Percentiles rank a stretch among this genome's conserved stretches.
Evolutionary conservation across 2,888 invertebrate genomes (phyloP).

Genomic region (Ennomos quercinarius): DNA sequence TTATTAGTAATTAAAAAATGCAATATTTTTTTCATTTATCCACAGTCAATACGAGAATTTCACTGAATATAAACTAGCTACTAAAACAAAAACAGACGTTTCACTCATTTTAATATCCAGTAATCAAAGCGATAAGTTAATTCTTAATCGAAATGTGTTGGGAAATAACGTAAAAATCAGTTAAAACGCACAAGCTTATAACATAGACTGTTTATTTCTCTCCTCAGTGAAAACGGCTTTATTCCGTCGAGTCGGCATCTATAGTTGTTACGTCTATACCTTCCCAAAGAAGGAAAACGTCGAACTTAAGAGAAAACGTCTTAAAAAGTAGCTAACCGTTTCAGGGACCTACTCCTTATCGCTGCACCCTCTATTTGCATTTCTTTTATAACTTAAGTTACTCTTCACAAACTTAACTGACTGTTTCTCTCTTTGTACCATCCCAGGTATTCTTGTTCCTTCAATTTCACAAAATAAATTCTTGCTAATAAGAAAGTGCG

Average conservation of each 20-base stretch:
- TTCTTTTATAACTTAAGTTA: slow-evolving; percentile 41
- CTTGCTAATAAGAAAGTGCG: slow-evolving; percentile 17
- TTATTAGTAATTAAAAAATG: no score
- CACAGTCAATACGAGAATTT: no score
- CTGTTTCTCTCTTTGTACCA: slow-evolving; percentile 33
- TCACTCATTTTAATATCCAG: no score
- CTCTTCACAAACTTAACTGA: slow-evolving; percentile 34
- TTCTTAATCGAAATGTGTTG: no score
- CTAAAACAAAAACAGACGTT: no score
- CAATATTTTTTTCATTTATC: no score
- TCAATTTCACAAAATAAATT: slow-evolving; percentile 6
- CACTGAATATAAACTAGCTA: no score
- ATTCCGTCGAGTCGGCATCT: slow-evolving; percentile 55
- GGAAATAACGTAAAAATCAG: no score
- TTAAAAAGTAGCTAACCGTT: slow-evolving; percentile 56
- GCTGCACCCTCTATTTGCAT: slow-evolving; percentile 54
- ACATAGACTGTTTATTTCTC: slow-evolving; percentile 38
- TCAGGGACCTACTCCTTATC: slow-evolving; percentile 48
- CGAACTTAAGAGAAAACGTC: slow-evolving; percentile 57
- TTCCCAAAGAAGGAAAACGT: slow-evolving; percentile 47
- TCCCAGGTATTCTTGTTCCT: slow-evolving; percentile 31
- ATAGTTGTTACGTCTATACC: slow-evolving; percentile 38
- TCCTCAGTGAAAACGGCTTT: slow-evolving; percentile 51
- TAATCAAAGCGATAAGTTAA: no score
- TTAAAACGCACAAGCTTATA: slow-evolving; percentile 41